phyloP scores from a whole-genome alignment of 2,113 vertebrate species.

The Ceuthmochares aereus region DNA sequence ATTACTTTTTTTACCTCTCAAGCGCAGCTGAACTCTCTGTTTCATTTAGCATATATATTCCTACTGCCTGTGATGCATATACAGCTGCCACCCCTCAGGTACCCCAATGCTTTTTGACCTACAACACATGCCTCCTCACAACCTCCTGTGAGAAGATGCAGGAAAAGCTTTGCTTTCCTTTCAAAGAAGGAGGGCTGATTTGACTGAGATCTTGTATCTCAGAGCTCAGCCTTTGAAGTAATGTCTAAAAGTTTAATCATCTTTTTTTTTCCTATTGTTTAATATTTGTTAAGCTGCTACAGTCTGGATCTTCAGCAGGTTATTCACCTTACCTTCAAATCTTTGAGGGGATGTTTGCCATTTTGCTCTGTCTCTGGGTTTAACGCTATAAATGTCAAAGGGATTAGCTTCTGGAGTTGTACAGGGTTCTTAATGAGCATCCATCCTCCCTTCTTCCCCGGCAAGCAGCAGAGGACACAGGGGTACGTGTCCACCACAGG shows the following conservation, averaged over 20 bases:
- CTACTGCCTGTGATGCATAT: not conserved
- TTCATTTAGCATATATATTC: not conserved
- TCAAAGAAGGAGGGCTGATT: not conserved
- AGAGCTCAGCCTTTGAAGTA: not conserved
- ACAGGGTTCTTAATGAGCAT: not conserved
- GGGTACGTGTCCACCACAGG: not conserved
- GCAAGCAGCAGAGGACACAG: not conserved
- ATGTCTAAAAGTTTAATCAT: not conserved
- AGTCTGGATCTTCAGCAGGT: not conserved
- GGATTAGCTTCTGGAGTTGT: not conserved
- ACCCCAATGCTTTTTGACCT: not conserved
- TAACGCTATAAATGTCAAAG: not conserved
- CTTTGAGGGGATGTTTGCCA: not conserved
- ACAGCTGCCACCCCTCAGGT: not conserved
- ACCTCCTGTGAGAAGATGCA: not conserved
- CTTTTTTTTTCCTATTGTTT: not conserved
- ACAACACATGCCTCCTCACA: not conserved
- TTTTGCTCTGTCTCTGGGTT: not conserved
- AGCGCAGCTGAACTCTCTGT: not conserved
- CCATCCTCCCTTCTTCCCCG: not conserved
- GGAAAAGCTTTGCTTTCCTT: not conserved
- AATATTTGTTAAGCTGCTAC: not conserved
- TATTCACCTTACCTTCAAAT: not conserved
- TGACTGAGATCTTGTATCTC: not conserved
- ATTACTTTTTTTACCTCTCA: not conserved